Percentiles rank a stretch among this genome's conserved stretches.
Conservation (phyloP, 2,113 vertebrate genomes). For the Egretta garzetta region DNA sequence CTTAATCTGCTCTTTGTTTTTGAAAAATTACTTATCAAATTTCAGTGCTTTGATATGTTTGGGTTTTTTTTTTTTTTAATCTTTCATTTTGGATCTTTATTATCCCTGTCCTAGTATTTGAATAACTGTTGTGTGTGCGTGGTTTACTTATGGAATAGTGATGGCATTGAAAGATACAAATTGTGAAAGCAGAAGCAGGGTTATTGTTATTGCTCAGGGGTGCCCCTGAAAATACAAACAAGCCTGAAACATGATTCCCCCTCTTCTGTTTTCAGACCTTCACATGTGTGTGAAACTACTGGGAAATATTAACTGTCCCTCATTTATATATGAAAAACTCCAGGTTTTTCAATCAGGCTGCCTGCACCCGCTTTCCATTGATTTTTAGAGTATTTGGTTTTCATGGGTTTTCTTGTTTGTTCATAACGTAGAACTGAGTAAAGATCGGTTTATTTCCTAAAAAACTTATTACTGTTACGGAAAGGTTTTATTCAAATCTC, state of each 20-base stretch:
- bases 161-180: not conserved
- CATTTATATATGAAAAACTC: not conserved
- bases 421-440: not conserved
- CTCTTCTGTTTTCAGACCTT: not conserved
- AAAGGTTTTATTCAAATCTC: not conserved
- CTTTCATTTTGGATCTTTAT: not conserved
- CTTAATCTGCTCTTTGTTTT: not conserved
- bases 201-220: rapidly evolving
- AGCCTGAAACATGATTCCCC: rapidly evolving
- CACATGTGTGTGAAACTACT: not conserved
- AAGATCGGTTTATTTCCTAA: not conserved
- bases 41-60: rapidly evolving
- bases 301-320: not conserved
- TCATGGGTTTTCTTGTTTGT: not conserved
- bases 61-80: not conserved
- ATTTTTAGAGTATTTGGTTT: not conserved
- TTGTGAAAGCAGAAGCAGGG: not conserved
- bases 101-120: not conserved
- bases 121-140: rapidly evolving
- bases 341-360: not conserved
- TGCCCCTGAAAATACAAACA: not conserved
- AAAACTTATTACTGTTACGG: not conserved
- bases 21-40: not conserved
- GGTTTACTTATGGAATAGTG: rapidly evolving
- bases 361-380: not conserved